Evolutionary conservation across 1,140 invertebrate genomes (phyloP).

Genomic region (Halesus radiatus): DNA sequence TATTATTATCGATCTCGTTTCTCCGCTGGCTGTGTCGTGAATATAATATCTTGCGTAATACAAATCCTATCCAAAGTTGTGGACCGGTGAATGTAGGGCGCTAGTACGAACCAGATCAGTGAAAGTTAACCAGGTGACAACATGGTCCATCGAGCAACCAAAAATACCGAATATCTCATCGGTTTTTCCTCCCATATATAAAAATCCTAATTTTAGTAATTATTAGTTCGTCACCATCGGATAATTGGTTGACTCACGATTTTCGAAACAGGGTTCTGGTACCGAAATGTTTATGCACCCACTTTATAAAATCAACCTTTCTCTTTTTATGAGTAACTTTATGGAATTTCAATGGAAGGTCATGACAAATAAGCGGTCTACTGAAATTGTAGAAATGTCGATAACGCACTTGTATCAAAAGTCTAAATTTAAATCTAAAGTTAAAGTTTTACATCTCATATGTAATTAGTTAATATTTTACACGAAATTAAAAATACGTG

Average conservation of each 20-base stretch:
- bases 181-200: not conserved
- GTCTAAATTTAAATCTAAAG: no score
- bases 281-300: constrained; percentile 11
- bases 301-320: constrained; percentile 20
- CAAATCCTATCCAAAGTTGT: constrained; percentile 35
- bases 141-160: not conserved
- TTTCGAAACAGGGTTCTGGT: no score
- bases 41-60: constrained; percentile 25
- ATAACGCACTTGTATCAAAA: no score
- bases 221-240: not conserved
- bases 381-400: not conserved
- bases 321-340: constrained; percentile 34
- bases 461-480: no score
- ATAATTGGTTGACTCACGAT: no score
- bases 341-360: constrained; percentile 33
- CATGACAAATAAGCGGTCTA: not conserved
- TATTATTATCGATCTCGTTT: constrained; percentile 28
- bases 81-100: constrained; percentile 24
- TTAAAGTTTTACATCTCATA: no score
- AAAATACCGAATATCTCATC: not conserved
- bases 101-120: constrained; percentile 21
- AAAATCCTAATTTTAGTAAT: no score
- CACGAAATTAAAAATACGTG: no score
- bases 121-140: constrained; percentile 29
- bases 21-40: constrained; percentile 13